Evolutionary conservation across 2,113 vertebrate genomes (phyloP).

Genomic region (Poeciliopsis prolifica): DNA sequence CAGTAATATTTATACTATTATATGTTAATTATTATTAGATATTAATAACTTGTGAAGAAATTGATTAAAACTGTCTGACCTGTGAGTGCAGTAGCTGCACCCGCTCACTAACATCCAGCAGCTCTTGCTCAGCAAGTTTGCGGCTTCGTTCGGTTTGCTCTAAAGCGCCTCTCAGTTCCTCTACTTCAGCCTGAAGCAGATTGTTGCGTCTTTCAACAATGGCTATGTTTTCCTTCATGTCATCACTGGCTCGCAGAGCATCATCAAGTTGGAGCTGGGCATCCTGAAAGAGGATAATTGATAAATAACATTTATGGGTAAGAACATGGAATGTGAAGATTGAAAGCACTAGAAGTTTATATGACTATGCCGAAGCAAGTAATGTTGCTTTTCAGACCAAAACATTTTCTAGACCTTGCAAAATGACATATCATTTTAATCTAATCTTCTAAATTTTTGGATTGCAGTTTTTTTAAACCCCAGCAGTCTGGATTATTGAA

Average conservation of each 20-base stretch:
- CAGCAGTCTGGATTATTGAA: neutral
- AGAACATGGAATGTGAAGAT: no score
- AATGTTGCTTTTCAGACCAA: neutral
- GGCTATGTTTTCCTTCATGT: constrained; percentile 78
- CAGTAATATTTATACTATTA: neutral
- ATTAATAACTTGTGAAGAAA: no score
- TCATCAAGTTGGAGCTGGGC: constrained; percentile 85
- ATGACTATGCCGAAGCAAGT: no score
- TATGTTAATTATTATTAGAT: no score
- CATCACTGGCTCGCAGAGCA: constrained; percentile 37
- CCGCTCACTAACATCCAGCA: constrained; percentile 75
- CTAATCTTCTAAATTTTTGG: neutral
- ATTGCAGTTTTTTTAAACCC: neutral
- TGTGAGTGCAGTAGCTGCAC: constrained; percentile 75
- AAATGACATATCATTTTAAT: neutral
- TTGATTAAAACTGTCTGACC: constrained; percentile 46
- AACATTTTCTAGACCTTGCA: neutral
- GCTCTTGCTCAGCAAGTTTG: constrained; percentile 41
- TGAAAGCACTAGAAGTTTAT: no score
- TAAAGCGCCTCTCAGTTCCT: constrained; percentile 81
- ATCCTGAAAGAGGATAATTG: constrained; percentile 70
- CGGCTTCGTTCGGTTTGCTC: constrained; percentile 78
- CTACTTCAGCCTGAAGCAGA: constrained; percentile 83
- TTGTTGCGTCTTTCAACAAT: constrained; percentile 83
- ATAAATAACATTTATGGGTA: no score